A percentile compares a stretch with the other conserved stretches of the same genome.
These are phyloP conservation scores for Leptosomus discolor DNA, from an alignment of 2,113 vertebrate genomes.

Conservation along the genomic window DNA sequence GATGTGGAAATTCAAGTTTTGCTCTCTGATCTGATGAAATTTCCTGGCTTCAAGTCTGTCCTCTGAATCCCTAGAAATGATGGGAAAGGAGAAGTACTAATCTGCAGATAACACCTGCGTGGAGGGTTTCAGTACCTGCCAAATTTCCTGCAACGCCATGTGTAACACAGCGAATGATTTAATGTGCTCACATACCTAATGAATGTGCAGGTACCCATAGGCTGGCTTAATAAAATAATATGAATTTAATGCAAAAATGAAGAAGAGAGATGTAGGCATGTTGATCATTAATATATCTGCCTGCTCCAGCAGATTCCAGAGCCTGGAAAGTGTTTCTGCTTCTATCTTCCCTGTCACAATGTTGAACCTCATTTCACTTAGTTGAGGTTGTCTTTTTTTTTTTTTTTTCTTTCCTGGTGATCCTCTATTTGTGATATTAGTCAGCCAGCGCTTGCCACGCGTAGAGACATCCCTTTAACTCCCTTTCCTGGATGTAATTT, in stretches of 20 bases:
- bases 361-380: not conserved
- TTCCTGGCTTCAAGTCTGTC: not conserved
- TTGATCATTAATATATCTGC: not conserved
- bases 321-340: not conserved
- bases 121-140: not conserved
- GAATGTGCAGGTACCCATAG: not conserved
- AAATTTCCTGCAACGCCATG: fast-evolving
- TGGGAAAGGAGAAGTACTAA: not conserved
- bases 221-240: not conserved
- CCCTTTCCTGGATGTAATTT: conserved; percentile 28
- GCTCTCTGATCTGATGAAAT: not conserved
- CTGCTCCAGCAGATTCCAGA: not conserved
- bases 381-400: not conserved
- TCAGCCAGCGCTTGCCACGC: not conserved
- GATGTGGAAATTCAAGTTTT: not conserved
- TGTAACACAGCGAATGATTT: not conserved
- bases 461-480: conserved; percentile 23
- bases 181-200: not conserved
- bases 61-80: not conserved
- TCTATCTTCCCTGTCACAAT: not conserved
- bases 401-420: not conserved
- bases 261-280: not conserved
- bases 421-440: not conserved
- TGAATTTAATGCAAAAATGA: not conserved
- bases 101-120: not conserved